Base-by-base conservation (phyloP, 2,797 vertebrate genomes). In the Gobio occitaniae region DNA sequence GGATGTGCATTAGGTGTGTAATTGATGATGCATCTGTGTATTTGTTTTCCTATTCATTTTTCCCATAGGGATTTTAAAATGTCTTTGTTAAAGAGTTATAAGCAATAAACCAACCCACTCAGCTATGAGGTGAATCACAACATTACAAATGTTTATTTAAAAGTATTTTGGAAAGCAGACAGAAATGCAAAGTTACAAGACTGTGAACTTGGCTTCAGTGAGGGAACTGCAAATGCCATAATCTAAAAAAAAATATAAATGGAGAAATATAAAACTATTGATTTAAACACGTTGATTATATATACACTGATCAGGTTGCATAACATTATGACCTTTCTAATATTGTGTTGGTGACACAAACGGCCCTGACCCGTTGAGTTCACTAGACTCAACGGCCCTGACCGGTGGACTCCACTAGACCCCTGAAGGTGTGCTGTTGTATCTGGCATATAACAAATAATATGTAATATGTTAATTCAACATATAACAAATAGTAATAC, bases 1-100 rank as follows among this genome's bases (percentile, higher is more conserved):
- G 50, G 17, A 76, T 56, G 72, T 76, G 50, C 72, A 54, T 52
- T 76, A 76, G 72, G 72, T 36, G 17, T 76, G 50, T 38, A 76
- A 38, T 76, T 36, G 32, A 50, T 50, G 47, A 32, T 32, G 47
- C 9, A 50, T 72, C 70, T n/a, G 15, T 50, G 25, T 29, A 16
- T 16, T 48, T 71, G 9, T 61, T 44, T 61, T 25, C 59, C 59
- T 61, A 59, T 25, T 61, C 4, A 12, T 61, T n/a, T 61, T 11
- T 11, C 56, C 4, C 56, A 61, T 25, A 61, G 56, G 21, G 56
- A 25, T 11, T 61, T 61, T 65, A 32, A 32, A 65, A 65, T 63
- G 12, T 63, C 61, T 63, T 63, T 0, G 25, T 29, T 63, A 63
- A 63, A 63, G 59, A 63, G 25, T 29, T 61, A 63, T 29, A 29